Percentiles rank a stretch among this genome's conserved stretches.
Conservation (phyloP, 2,797 vertebrate species). For the Betta splendens region DNA sequence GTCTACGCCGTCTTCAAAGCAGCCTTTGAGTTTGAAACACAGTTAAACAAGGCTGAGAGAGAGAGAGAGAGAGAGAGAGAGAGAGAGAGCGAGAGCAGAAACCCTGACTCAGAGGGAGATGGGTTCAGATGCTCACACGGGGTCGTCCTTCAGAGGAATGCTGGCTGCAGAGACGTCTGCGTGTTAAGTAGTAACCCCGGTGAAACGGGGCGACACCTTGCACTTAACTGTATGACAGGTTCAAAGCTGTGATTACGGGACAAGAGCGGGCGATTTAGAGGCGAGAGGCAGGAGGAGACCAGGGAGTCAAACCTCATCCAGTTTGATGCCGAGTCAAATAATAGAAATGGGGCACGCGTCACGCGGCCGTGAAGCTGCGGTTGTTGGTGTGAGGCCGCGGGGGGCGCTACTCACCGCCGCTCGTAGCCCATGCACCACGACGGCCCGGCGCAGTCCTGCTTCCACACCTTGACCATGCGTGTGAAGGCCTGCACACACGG, state of each 20-base stretch:
- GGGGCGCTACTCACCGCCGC: slow-evolving; percentile 83
- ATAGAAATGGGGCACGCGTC: slow-evolving; percentile 35
- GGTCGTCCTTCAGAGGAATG: slow-evolving; percentile 58
- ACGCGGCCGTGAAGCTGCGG: slow-evolving; percentile 36
- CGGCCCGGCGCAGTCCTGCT: slow-evolving; percentile 84
- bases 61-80: too few species aligned
- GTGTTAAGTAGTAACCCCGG: slow-evolving; percentile 49
- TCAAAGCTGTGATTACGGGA: slow-evolving; percentile 68
- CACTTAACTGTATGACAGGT: slow-evolving; percentile 62
- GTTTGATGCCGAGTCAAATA: slow-evolving; percentile 29
- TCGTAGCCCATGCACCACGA: slow-evolving; percentile 88
- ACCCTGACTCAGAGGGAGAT: slow-evolving; percentile 17
- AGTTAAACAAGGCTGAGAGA: slow-evolving; percentile 51
- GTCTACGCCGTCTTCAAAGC: slow-evolving; percentile 76
- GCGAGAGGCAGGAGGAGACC: slow-evolving; percentile 30
- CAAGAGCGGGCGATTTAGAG: slow-evolving; percentile 33
- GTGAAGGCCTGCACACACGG: slow-evolving; percentile 87
- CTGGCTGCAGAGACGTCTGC: slow-evolving; percentile 44
- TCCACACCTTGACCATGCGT: slow-evolving; percentile 86
- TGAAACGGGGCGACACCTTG: slow-evolving; percentile 66
- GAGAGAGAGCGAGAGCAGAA: slow-evolving; percentile 67
- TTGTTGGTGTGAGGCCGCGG: slow-evolving; percentile 35
- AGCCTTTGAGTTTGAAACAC: slow-evolving; percentile 47
- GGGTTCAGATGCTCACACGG: slow-evolving; percentile 38
- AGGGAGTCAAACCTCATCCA: slow-evolving; percentile 34